Conservation (phyloP, 1,140 invertebrate genomes). For the Frieseomelitta varia region DNA sequence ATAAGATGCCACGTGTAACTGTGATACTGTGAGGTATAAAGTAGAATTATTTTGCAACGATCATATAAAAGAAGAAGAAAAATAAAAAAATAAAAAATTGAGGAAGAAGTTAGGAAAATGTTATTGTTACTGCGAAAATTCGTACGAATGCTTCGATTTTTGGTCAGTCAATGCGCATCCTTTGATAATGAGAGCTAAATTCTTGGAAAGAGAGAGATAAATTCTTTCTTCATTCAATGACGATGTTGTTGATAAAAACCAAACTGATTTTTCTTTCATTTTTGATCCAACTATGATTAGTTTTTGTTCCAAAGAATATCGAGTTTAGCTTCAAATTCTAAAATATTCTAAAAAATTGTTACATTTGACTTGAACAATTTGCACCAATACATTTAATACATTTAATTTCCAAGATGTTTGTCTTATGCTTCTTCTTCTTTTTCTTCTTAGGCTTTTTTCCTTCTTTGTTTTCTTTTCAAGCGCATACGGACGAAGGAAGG, state of each 20-base stretch:
- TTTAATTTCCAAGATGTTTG: not conserved
- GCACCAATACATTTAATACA: no score
- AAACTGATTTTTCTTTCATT: not conserved
- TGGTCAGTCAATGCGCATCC: constrained; percentile 35
- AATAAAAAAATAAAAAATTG: constrained; percentile 20
- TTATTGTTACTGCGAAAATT: constrained; percentile 55
- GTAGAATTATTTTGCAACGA: constrained; percentile 79
- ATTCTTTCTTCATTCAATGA: constrained; percentile 23
- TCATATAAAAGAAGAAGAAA: constrained; percentile 39
- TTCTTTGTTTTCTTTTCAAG: not conserved
- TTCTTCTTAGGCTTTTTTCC: no score
- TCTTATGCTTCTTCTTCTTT: not conserved
- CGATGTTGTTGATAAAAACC: not conserved
- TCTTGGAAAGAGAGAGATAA: no score
- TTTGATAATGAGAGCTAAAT: constrained; percentile 24
- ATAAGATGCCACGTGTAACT: constrained; percentile 78
- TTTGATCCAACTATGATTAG: not conserved
- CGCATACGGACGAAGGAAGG: not conserved
- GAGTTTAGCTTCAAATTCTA: not conserved
- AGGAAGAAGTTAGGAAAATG: constrained; percentile 3
- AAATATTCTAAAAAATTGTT: no score
- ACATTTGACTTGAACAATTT: not conserved
- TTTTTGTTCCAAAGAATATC: not conserved
- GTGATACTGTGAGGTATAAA: constrained; percentile 81
- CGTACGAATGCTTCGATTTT: constrained; percentile 56